Conservation (phyloP, 2,888 invertebrate species). For the Phlogophora meticulosa region DNA sequence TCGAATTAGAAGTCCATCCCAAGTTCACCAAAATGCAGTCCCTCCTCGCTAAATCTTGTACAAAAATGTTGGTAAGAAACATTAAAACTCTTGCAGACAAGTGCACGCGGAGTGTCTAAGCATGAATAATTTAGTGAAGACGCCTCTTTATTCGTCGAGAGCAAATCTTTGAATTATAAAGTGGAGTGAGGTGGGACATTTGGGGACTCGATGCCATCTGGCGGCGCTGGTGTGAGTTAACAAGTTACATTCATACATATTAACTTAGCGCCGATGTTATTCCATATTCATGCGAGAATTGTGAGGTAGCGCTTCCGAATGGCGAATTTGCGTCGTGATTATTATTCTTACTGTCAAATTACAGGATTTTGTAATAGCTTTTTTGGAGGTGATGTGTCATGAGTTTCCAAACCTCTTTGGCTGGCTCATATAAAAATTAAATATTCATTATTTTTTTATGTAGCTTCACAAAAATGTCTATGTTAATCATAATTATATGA, state of each 20-base stretch:
- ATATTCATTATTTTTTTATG: too few species aligned
- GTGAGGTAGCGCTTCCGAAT: conserved; percentile 67
- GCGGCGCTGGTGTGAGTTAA: conserved; percentile 78
- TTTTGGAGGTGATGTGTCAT: conserved; percentile 3
- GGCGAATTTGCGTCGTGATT: conserved; percentile 59
- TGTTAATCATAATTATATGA: not conserved
- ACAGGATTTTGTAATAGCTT: conserved; percentile 24
- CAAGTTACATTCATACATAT: conserved; percentile 89
- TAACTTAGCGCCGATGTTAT: conserved; percentile 81
- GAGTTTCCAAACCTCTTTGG: not conserved
- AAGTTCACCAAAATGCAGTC: conserved; percentile 30
- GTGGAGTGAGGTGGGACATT: conserved; percentile 78
- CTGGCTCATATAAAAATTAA: too few species aligned
- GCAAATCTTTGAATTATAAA: conserved; percentile 89
- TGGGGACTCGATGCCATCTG: conserved; percentile 79
- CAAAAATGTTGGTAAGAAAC: conserved; percentile 49
- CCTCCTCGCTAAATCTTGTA: not conserved
- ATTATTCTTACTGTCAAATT: conserved; percentile 50
- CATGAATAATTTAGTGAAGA: conserved; percentile 84
- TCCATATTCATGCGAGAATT: conserved; percentile 82
- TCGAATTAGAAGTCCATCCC: conserved; percentile 3
- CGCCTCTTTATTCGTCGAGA: conserved; percentile 84
- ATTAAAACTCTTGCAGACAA: conserved; percentile 59
- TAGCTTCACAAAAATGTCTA: not conserved
- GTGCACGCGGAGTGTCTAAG: conserved; percentile 66